Base-by-base conservation (phyloP, 2,113 vertebrate genomes). In the Acanthochromis polyacanthus region DNA sequence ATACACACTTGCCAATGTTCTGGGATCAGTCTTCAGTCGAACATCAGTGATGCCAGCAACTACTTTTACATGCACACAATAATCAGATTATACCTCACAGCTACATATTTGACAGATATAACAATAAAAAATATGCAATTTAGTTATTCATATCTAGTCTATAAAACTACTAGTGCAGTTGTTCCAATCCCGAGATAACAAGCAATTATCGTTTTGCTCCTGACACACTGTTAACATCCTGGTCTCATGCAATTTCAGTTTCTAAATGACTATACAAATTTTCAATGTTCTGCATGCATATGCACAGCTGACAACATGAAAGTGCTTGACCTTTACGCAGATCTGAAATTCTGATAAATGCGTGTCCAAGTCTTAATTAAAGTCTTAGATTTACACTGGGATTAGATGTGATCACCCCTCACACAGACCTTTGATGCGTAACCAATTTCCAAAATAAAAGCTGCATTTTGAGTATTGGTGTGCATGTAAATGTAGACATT, bases 21-120 rank as follows among this genome's bases (percentile, higher is more conserved):
- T 68, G 85, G 77, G 68, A 80, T 78, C 76, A 67, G 66, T 83
- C 88, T 50, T 84, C 78, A 78, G 79, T 84, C 36, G 74, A 78
- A 87, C 82, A 81, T 72, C 67, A 75, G 74, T 62, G 88, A 78
- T 88, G 79, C 78, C 74, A 81, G 66, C 19, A 19, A 59, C 77
- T 76, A 79, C 82, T 56, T 91, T 89, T 89, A 89, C 88, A 89
- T 88, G 88, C 88, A 84, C 84, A 65, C 82, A 81, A 78, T 56
- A 60, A 58, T 56, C 67, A 14, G 14, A 38, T 15, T 20, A 30
- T 20, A 57, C 23, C 53, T 75, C 52, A 14, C 75, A 20, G 17
- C 6, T 10, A 51, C 48, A 8, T 20, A n/a, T 19, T 36, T 9
- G 32, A 9, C 32, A 8, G 1, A 15, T 43, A 2, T 43, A 15